Base-by-base conservation (phyloP, 2,797 vertebrate genomes). In the Nannoperca australis region DNA sequence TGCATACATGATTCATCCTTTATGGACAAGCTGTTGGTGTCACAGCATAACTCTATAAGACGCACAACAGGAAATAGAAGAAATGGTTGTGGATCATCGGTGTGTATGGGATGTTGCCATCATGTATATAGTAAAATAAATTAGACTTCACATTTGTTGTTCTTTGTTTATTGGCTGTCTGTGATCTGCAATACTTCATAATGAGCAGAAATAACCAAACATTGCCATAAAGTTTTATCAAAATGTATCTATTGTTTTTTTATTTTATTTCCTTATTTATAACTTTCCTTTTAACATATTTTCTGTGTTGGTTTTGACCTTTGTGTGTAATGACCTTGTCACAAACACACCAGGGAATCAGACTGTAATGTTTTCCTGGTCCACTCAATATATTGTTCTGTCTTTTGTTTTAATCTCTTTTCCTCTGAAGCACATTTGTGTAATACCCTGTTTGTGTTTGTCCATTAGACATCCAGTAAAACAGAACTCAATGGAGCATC, bases 401-500 rank as follows among this genome's bases (percentile, higher is more conserved):
- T 47, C 4, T n/a, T 47, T 27, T 51, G 4, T 53, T 17, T 42
- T 32, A 3, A 14, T 47, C 4, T 40, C 3, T 7, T 45, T 18
- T 45, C 3, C 2, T 45, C n/a, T 45, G 18, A 20, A 55, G 12
- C 36, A 34, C 38, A 54, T 67, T 32, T 61, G 44, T 74, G 17
- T 68, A 22, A 62, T 49, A 50, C 0, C 0, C 14, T 53, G 5
- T 47, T 67, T 55, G 13, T 66, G 7, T 64, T 70, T 53, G n/a
- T 76, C 18, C 36, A 22, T 86, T 86, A 99, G 98, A 81, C 94
- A 95, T 68, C 95, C 96, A 22, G 83, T 97, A 59, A 99, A 99
- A 86, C 97, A 99, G 90, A 96, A 97, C 89, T 99, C 97, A 0
- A 91, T 99, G 83, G 97, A 99, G 85, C 97, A 95, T 65, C 97